Percentiles rank a stretch among this genome's conserved stretches.
These are phyloP conservation scores for Hylia prasina DNA, from an alignment of 2,113 vertebrate species.

Conservation along the genomic window DNA sequence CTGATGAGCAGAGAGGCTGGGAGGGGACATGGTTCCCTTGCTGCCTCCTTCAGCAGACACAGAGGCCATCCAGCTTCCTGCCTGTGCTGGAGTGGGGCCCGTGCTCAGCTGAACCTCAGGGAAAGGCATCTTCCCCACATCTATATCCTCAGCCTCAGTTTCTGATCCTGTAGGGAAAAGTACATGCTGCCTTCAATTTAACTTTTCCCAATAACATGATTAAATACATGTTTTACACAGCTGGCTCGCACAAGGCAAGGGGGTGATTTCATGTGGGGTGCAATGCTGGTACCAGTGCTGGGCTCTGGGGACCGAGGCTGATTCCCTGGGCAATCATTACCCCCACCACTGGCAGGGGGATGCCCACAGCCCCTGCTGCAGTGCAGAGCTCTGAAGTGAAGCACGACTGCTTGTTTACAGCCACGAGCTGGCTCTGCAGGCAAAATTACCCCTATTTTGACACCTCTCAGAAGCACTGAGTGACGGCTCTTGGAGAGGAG, in stretches of 20 bases:
- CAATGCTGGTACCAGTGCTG: not conserved
- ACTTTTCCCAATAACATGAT: not conserved
- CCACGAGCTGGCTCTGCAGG: not conserved
- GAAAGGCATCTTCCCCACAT: not conserved
- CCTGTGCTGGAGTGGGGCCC: fast-evolving
- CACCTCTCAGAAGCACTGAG: conserved; percentile 5
- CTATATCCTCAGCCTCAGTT: not conserved
- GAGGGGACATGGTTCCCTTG: not conserved
- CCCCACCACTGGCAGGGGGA: not conserved
- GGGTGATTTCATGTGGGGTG: not conserved
- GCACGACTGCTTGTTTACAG: not conserved
- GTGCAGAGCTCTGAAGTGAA: not conserved
- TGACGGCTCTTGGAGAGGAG: not conserved
- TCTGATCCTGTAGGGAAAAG: not conserved
- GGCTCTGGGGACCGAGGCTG: not conserved
- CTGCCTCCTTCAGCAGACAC: not conserved
- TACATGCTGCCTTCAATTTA: fast-evolving
- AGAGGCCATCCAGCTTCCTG: not conserved
- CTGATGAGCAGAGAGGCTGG: not conserved
- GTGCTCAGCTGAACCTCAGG: not conserved
- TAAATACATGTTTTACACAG: fast-evolving
- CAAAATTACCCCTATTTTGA: conserved; percentile 32
- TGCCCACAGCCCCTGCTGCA: not conserved
- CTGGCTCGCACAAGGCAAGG: not conserved
- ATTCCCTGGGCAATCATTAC: fast-evolving